These are phyloP conservation scores for Megalurothrips usitatus DNA, from an alignment of 2,888 invertebrate genomes.

Conservation along the genomic window DNA sequence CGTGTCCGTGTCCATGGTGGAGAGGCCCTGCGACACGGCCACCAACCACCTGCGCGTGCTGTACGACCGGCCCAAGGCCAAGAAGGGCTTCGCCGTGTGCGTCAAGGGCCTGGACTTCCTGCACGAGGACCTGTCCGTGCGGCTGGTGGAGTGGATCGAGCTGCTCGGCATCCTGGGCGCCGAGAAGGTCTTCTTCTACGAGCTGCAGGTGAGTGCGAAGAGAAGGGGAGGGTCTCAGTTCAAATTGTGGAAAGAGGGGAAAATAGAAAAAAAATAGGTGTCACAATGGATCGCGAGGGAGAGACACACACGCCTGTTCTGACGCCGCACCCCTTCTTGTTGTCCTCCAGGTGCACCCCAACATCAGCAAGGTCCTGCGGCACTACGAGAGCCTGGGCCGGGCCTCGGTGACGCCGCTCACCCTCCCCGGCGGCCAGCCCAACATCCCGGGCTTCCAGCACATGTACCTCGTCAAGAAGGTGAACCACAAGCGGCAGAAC, in stretches of 20 bases:
- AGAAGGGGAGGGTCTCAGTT: no score
- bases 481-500: constrained; percentile 89
- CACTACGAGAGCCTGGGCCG: constrained; percentile 61
- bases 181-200: constrained; percentile 86
- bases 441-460: constrained; percentile 85
- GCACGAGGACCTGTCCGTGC: constrained; percentile 83
- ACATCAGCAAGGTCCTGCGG: constrained; percentile 75
- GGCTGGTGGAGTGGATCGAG: constrained; percentile 93
- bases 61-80: constrained; percentile 66
- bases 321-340: background rate
- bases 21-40: constrained; percentile 77
- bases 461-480: constrained; percentile 82
- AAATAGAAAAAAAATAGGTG: no score
- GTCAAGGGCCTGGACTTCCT: constrained; percentile 91
- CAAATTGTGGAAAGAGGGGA: no score
- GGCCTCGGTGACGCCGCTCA: constrained; percentile 72
- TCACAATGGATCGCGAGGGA: no score
- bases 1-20: constrained; percentile 79
- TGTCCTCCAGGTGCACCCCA: constrained; percentile 72
- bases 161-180: constrained; percentile 79
- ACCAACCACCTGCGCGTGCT: constrained; percentile 80
- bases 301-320: no score
- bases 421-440: constrained; percentile 83
- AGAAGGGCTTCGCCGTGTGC: constrained; percentile 83
- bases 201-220: constrained; percentile 50